Evolutionary conservation across 1,140 invertebrate genomes (phyloP).

Genomic region (Drosophila takahashii): DNA sequence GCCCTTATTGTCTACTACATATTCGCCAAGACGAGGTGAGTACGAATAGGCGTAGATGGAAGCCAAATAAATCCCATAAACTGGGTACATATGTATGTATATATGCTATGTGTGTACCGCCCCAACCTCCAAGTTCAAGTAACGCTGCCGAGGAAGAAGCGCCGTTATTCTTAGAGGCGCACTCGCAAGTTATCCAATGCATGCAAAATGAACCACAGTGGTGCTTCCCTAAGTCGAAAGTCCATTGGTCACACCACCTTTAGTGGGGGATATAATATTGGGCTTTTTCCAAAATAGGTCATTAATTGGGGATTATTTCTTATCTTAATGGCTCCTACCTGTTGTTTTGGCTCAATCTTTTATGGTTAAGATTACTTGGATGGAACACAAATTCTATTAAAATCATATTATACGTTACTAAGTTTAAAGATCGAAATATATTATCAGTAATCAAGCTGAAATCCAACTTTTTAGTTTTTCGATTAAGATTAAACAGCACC

Average conservation of each 20-base stretch:
- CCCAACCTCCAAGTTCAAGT: conserved; percentile 30
- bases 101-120: not conserved
- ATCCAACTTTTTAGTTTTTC: not conserved
- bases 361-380: not conserved
- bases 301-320: not conserved
- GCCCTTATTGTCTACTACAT: conserved; percentile 79
- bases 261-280: not conserved
- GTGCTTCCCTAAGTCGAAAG: not conserved
- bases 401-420: not conserved
- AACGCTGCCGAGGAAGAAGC: conserved; percentile 29
- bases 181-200: conserved; percentile 42
- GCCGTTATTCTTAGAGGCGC: conserved; percentile 45
- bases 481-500: not conserved
- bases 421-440: not conserved
- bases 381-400: not conserved
- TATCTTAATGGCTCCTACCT: not conserved
- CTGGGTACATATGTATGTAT: not conserved
- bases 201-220: conserved; percentile 46
- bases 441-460: not conserved
- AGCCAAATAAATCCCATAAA: conserved; percentile 55
- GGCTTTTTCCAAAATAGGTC: not conserved
- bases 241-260: not conserved
- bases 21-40: conserved; percentile 83
- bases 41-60: conserved; percentile 36
- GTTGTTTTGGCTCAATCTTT: not conserved